These are phyloP conservation scores for Neodiprion fabricii DNA, from an alignment of 1,140 invertebrate species.

Conservation along the genomic window DNA sequence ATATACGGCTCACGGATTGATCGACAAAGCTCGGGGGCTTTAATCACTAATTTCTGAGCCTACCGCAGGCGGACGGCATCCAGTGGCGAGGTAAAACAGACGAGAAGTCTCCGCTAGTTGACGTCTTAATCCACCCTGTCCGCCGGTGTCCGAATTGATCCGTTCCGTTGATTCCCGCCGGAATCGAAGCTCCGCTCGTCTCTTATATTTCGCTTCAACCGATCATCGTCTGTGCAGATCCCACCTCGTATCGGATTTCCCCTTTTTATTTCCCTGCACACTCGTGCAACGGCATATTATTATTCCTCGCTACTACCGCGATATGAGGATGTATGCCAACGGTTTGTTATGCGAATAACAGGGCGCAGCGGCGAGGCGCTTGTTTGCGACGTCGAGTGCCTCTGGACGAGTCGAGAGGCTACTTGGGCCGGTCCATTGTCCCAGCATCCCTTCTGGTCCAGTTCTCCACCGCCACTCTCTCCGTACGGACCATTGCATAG, in stretches of 20 bases:
- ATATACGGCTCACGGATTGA: background rate
- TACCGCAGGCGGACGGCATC: background rate
- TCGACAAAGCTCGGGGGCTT: background rate
- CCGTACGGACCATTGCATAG: background rate
- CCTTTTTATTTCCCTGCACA: too few relatives aligned
- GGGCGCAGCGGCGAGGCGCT: slow-evolving; percentile 36
- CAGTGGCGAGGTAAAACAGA: background rate
- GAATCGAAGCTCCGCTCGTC: background rate
- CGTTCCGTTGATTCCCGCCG: background rate
- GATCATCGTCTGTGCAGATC: background rate
- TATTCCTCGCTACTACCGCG: too few relatives aligned
- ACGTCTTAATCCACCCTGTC: background rate
- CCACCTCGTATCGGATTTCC: too few relatives aligned
- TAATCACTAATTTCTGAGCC: slow-evolving; percentile 4
- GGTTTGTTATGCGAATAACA: background rate
- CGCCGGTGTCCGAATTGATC: background rate
- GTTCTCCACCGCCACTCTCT: background rate
- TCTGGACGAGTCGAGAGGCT: slow-evolving; percentile 22
- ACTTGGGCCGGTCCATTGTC: slow-evolving; percentile 42
- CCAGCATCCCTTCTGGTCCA: slow-evolving; percentile 7
- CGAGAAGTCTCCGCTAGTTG: background rate
- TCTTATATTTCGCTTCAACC: background rate
- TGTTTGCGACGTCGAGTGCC: slow-evolving; percentile 45
- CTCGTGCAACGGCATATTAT: too few relatives aligned
- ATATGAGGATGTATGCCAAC: background rate